phyloP scores from a whole-genome alignment of 2,888 invertebrate species.

The Dynastes hyllus region DNA sequence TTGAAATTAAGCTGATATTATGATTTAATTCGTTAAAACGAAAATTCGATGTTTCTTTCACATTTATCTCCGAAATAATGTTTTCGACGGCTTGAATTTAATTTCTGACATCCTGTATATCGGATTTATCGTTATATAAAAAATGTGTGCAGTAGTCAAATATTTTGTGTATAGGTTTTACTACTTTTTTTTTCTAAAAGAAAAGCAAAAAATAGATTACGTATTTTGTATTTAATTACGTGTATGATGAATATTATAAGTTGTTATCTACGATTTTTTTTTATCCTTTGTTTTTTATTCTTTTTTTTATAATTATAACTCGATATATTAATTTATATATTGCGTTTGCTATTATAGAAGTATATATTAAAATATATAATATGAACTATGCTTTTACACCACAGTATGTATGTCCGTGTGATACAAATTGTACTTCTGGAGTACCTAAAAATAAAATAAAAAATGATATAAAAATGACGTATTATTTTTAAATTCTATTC shows the following conservation, averaged over 20 bases:
- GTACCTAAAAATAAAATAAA: constrained; percentile 49
- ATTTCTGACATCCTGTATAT: too few species aligned
- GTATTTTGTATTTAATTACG: constrained; percentile 24
- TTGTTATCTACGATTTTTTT: constrained; percentile 8
- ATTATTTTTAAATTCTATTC: neutral
- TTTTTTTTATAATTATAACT: constrained; percentile 24
- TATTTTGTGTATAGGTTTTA: too few species aligned
- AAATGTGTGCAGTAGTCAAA: too few species aligned
- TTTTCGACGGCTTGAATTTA: too few species aligned
- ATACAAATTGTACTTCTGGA: constrained; percentile 55
- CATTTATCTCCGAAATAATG: too few species aligned
- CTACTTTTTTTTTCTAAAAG: neutral
- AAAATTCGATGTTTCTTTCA: too few species aligned
- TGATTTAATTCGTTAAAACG: too few species aligned
- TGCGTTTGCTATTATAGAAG: constrained; percentile 47
- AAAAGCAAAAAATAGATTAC: constrained; percentile 17
- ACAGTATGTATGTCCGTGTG: constrained; percentile 57
- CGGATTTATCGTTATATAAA: too few species aligned
- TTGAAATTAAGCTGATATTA: neutral
- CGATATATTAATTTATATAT: constrained; percentile 34
- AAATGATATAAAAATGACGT: constrained; percentile 19
- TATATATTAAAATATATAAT: constrained; percentile 50
- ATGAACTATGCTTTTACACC: constrained; percentile 54
- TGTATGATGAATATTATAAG: constrained; percentile 17
- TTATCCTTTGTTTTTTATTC: constrained; percentile 22